These are phyloP conservation scores for Sebastes fasciatus DNA, from an alignment of 2,113 vertebrate species.

Conservation along the genomic window DNA sequence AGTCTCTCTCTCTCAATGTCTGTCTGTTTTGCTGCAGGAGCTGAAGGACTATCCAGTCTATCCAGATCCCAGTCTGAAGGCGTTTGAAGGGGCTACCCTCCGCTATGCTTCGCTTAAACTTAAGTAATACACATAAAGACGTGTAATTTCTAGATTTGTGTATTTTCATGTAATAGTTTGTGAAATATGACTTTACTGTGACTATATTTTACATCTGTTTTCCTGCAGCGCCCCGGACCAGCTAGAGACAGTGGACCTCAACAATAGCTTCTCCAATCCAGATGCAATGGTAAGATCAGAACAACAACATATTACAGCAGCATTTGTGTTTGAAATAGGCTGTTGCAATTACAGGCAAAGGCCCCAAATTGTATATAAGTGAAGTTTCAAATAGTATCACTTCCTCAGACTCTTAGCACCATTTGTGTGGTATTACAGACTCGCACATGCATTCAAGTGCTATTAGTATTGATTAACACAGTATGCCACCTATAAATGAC, in stretches of 20 bases:
- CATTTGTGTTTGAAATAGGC: not conserved
- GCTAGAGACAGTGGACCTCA: conserved; percentile 93
- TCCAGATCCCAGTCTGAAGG: conserved; percentile 95
- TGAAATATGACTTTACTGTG: not conserved
- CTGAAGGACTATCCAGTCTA: conserved; percentile 94
- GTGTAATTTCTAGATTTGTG: not conserved
- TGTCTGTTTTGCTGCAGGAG: conserved; percentile 83
- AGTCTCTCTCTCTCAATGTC: not conserved
- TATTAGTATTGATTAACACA: not conserved
- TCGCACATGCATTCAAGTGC: not conserved
- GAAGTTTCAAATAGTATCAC: not conserved
- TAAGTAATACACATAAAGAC: conserved; percentile 83
- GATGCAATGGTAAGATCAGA: conserved; percentile 89
- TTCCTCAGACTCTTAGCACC: not conserved
- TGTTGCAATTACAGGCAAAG: not conserved
- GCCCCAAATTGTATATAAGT: not conserved
- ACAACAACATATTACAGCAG: not conserved
- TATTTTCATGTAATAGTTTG: not conserved
- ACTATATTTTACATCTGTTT: not conserved
- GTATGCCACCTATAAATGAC: not conserved
- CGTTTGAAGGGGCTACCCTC: conserved; percentile 94
- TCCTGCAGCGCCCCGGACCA: conserved; percentile 87
- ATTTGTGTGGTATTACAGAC: not conserved
- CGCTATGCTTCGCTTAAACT: conserved; percentile 96
- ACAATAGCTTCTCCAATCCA: conserved; percentile 90